Evolutionary conservation across 2,888 invertebrate genomes (phyloP).

Genomic region (Catocala nupta): DNA sequence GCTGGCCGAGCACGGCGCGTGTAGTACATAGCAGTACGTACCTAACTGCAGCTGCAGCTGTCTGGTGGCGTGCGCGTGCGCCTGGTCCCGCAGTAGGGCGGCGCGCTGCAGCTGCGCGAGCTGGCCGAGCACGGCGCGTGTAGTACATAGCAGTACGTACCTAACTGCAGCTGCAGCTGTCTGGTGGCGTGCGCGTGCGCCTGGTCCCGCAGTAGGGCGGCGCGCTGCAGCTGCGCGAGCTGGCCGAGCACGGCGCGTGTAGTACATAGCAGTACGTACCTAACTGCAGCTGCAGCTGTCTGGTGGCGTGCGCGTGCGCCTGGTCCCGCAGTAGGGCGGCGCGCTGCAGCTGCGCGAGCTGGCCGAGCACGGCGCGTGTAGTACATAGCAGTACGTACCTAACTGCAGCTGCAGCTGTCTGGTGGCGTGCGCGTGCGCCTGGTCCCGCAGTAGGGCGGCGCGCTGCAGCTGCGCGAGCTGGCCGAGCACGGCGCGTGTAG

Average conservation of each 20-base stretch:
- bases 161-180: constrained; percentile 35
- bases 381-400: too few species aligned
- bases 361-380: constrained; percentile 57
- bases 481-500: constrained; percentile 53
- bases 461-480: constrained; percentile 73
- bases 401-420: constrained; percentile 39
- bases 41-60: neutral
- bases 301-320: constrained; percentile 54
- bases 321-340: constrained; percentile 68
- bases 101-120: neutral
- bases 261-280: too few species aligned
- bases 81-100: too few species aligned
- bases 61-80: too few species aligned
- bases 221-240: constrained; percentile 69
- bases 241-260: constrained; percentile 61
- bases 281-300: constrained; percentile 39
- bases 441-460: constrained; percentile 68
- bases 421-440: constrained; percentile 55
- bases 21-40: too few species aligned
- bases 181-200: constrained; percentile 55
- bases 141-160: neutral
- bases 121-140: too few species aligned
- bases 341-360: constrained; percentile 71
- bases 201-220: constrained; percentile 67
- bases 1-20: too few species aligned